Conservation (phyloP, 2,797 vertebrate species). For the Scolopax rusticola region DNA sequence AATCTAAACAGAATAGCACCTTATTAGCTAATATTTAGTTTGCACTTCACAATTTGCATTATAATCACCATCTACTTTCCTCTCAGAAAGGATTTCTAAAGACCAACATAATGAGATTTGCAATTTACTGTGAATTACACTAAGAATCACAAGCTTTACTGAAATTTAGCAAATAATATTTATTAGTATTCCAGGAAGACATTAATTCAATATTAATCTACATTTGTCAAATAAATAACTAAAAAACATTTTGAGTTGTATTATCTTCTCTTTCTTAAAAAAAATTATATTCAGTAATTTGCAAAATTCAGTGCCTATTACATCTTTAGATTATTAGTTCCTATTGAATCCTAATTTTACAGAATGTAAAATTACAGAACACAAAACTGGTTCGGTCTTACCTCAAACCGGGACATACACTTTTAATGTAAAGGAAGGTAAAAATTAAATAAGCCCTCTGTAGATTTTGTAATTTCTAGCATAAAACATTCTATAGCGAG, state of each 20-base stretch:
- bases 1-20: constrained; percentile 31
- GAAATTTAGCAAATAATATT: not conserved
- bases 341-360: not conserved
- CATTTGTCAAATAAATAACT: not conserved
- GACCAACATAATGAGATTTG: not conserved
- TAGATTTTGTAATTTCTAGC: not conserved
- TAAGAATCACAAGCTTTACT: not conserved
- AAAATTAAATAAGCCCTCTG: not conserved
- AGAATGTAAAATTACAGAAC: too few species aligned
- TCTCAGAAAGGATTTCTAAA: constrained; percentile 33
- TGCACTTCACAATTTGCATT: not conserved
- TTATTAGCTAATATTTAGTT: constrained; percentile 27
- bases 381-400: too few species aligned
- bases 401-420: not conserved
- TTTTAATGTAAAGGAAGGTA: not conserved
- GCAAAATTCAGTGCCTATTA: not conserved
- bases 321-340: not conserved
- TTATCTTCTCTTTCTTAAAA: not conserved
- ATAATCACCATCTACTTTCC: not conserved
- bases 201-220: constrained; percentile 18
- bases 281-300: not conserved
- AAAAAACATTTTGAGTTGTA: not conserved
- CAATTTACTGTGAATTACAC: not conserved
- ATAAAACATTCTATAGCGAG: not conserved
- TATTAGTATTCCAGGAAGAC: constrained; percentile 1